phyloP scores from a whole-genome alignment of 2,888 invertebrate genomes.

The Gastrophysa polygoni region DNA sequence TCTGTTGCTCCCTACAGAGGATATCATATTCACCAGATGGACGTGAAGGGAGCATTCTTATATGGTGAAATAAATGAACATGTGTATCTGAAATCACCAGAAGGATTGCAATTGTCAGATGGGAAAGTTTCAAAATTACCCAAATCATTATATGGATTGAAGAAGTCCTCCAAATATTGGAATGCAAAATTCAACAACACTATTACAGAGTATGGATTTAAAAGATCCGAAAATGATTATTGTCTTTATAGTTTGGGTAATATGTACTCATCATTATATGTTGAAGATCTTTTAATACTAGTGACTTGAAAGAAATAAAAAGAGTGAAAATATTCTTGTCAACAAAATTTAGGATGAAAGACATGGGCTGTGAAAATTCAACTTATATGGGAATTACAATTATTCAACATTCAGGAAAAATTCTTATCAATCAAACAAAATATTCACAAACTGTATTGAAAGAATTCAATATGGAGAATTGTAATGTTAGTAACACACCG shows the following conservation, averaged over 20 bases:
- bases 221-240: neutral
- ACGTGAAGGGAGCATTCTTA: conserved; percentile 38
- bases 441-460: conserved; percentile 5
- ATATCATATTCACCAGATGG: conserved; percentile 33
- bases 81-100: neutral
- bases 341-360: conserved; percentile 1
- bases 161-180: neutral
- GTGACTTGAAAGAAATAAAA: no score
- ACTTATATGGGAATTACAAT: conserved; percentile 15
- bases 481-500: conserved; percentile 8
- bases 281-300: no score
- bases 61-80: conserved; percentile 32
- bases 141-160: neutral
- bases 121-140: neutral
- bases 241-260: neutral
- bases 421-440: conserved; percentile 1
- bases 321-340: neutral
- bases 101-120: neutral
- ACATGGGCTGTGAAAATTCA: conserved; percentile 11
- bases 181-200: neutral
- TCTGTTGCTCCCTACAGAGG: conserved; percentile 12
- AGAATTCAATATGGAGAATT: conserved; percentile 16
- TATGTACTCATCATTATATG: no score
- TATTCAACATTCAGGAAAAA: neutral
- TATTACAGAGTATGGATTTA: neutral